Evolutionary conservation across 2,797 vertebrate species (phyloP), one percentile per base, ranked within the genome.

Genomic region (Loriculus beryllinus): DNA sequence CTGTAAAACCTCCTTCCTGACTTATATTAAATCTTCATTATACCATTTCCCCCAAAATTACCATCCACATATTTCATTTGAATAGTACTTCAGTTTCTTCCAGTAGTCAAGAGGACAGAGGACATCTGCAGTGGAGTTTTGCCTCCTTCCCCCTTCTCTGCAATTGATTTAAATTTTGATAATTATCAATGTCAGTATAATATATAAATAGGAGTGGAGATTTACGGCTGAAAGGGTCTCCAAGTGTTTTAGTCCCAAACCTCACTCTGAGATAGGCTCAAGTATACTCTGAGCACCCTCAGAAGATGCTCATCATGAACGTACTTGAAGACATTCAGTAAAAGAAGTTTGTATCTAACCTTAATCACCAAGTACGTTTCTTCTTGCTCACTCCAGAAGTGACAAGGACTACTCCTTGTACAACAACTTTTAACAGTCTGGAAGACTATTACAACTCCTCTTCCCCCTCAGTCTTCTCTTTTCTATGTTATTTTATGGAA

Each of bases 281-380:
- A 31, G 3, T 51, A 48, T 5, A 45, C 7, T 70, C 23, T 9
- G 12, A 39, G 33, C 40, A 78, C 14, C 4, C 13, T 3, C 22
- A 86, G 40, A 87, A 65, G 47, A 52, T 10, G 18, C n/a, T 62
- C 14, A 81, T 39, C 21, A 31, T n/a, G 10, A 72, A 69, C 0
- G 0, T 17, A 76, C 47, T 49, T 65, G 18, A 84, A 47, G 28
- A 86, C 6, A 2, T 29, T 65, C 29, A 72, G 3, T 26, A 67
- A 40, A 56, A 33, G 35, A 62, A 54, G 14, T 75, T 2, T 79
- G 49, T 39, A 68, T 16, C 26, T 70, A 63, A 71, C 5, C 10
- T 49, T 77, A 65, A 39, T 25, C 23, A 45, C 9, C 18, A 59
- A 74, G 9, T 40, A 56, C 0, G 0, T 45, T 78, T 45, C 45